Conservation (phyloP, 2,888 invertebrate species). For the Stegophylla sp. region DNA sequence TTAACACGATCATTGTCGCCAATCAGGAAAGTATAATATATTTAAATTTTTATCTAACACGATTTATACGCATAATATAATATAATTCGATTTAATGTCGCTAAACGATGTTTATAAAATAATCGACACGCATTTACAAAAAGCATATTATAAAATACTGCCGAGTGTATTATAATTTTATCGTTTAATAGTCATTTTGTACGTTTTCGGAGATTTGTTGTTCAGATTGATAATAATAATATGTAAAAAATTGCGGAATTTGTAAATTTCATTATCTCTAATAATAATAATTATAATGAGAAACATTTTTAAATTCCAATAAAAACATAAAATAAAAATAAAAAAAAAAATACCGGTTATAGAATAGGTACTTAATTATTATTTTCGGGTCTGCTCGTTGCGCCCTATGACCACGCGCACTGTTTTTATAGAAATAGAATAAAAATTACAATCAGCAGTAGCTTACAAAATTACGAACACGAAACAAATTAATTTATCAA, state of each 20-base stretch:
- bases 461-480: too few relatives aligned
- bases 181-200: background rate
- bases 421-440: too few relatives aligned
- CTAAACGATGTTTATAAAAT: background rate
- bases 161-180: background rate
- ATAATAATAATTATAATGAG: slow-evolving; percentile 9
- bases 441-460: too few relatives aligned
- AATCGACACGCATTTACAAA: background rate
- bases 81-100: slow-evolving; percentile 5
- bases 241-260: background rate
- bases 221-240: background rate
- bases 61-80: background rate
- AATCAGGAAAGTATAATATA: background rate
- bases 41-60: background rate
- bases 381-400: background rate
- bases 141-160: background rate
- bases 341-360: slow-evolving; percentile 28
- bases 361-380: slow-evolving; percentile 20
- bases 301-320: slow-evolving; percentile 19
- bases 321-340: slow-evolving; percentile 4
- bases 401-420: background rate
- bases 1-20: background rate
- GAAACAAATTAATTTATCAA: too few relatives aligned
- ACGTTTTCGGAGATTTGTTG: background rate
- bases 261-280: slow-evolving; percentile 17